Percentiles rank a stretch among this genome's conserved stretches.
phyloP scores from a whole-genome alignment of 2,797 vertebrate genomes.

The Brachyalestes nurse region DNA sequence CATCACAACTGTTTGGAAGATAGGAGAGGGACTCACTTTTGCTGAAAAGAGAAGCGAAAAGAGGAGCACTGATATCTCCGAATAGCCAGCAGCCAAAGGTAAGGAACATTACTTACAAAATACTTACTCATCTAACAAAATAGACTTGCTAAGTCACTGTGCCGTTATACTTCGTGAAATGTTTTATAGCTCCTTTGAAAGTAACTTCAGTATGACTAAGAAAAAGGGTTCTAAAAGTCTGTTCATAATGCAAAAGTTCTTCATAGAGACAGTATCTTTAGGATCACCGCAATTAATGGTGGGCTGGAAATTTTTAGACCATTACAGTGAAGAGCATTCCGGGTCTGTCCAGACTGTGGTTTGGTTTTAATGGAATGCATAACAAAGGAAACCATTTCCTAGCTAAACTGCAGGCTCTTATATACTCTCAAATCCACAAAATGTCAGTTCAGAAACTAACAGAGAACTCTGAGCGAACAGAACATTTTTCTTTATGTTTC shows the following conservation, averaged over 20 bases:
- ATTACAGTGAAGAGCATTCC: constrained; percentile 43
- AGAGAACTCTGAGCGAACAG: neutral
- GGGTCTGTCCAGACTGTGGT: constrained; percentile 41
- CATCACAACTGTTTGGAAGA: neutral
- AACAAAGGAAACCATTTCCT: constrained; percentile 22
- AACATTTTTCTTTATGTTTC: neutral
- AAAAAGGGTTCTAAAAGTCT: neutral
- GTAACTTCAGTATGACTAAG: neutral
- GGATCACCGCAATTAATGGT: constrained; percentile 50
- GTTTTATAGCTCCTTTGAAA: constrained; percentile 15
- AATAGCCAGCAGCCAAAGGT: neutral
- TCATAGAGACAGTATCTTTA: constrained; percentile 38
- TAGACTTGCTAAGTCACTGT: neutral
- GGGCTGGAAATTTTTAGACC: constrained; percentile 57
- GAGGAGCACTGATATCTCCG: neutral
- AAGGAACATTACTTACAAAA: neutral
- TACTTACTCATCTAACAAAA: neutral
- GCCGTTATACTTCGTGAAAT: neutral
- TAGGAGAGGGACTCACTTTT: neutral
- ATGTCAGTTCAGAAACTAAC: neutral
- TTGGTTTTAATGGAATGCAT: constrained; percentile 50
- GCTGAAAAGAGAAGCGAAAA: neutral
- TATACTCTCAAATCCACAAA: neutral
- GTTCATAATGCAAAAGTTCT: neutral
- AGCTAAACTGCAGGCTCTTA: neutral